Base-by-base conservation (phyloP, 1,140 invertebrate species). In the Latrodectus geometricus region DNA sequence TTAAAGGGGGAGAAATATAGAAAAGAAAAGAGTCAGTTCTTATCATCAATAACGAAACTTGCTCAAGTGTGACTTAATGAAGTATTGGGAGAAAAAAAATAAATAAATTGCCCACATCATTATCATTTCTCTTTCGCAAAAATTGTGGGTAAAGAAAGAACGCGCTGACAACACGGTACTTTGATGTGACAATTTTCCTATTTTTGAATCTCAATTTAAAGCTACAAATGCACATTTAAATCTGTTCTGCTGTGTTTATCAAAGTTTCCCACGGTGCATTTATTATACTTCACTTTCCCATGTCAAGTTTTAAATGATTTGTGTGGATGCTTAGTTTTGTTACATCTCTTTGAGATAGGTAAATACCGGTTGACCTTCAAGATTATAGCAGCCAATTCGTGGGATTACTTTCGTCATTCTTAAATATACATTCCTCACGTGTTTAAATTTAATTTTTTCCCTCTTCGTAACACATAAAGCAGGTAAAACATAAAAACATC, bases 351-450 rank as follows among this genome's bases (percentile, higher is more conserved):
- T 17, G 74, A 76, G 35, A 35, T 35, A 78, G 76, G 61, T 78
- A 54, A 78, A 54, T 11, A 78, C 23, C 56, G 76, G 76, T 78
- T 48, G 76, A 68, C 76, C 76, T 78, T 78, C 61, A 78, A 78
- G n/a, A 61, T 61, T 61, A 61, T 61, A 61, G 54, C 17, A 61
- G 54, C 54, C 17, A 35, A 61, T 61, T 61, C 54, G 54, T 61
- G 17, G 54, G 17, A 35, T 35, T 35, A 61, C 54, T 61, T 61
- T 11, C 54, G 54, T 61, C 54, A 61, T 61, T 17, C 17, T 8
- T 61, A 4, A 61, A 61, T 61, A 61, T 61, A 61, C 54, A 61
- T 61, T 61, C 8, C 8, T 11, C 54, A 61, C 54, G 54, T 17
- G 54, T 17, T 61, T 61, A 35, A 35, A 35, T 35, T 35, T 5